These are phyloP conservation scores for Machimus rusticus DNA, from an alignment of 2,888 invertebrate genomes.

Conservation along the genomic window DNA sequence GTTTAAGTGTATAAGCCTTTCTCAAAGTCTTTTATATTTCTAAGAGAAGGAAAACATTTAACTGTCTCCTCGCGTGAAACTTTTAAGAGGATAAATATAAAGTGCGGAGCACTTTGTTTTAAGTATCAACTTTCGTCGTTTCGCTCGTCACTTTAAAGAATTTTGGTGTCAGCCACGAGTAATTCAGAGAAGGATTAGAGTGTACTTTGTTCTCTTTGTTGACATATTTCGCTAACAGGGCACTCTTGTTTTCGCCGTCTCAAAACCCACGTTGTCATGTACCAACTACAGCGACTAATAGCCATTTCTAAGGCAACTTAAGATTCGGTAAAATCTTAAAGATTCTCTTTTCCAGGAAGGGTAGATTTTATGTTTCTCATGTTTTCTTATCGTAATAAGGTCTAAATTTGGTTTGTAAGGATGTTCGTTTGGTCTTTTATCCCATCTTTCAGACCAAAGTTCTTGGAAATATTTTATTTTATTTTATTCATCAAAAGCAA, in stretches of 20 bases:
- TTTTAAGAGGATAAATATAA: neutral
- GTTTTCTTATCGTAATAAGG: neutral
- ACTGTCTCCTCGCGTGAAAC: neutral
- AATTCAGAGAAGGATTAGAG: neutral
- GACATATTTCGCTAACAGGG: neutral
- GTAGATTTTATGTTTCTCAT: neutral
- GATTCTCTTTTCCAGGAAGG: neutral
- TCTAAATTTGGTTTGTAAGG: neutral
- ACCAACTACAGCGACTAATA: neutral
- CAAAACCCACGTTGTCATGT: neutral
- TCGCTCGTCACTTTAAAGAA: neutral
- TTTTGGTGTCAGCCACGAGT: neutral
- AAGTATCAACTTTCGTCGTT: neutral
- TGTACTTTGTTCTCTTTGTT: neutral
- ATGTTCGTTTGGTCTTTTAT: neutral
- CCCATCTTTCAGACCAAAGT: neutral
- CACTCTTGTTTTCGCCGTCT: neutral
- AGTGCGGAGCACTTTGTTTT: neutral
- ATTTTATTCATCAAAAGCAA: neutral
- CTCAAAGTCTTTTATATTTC: neutral
- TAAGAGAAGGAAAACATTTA: neutral
- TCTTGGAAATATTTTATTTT: neutral
- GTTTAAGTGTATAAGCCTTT: neutral
- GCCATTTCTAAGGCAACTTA: neutral
- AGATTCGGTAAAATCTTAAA: neutral